Base-by-base conservation (phyloP, 1,140 invertebrate genomes). In the Heterodera schachtii region DNA sequence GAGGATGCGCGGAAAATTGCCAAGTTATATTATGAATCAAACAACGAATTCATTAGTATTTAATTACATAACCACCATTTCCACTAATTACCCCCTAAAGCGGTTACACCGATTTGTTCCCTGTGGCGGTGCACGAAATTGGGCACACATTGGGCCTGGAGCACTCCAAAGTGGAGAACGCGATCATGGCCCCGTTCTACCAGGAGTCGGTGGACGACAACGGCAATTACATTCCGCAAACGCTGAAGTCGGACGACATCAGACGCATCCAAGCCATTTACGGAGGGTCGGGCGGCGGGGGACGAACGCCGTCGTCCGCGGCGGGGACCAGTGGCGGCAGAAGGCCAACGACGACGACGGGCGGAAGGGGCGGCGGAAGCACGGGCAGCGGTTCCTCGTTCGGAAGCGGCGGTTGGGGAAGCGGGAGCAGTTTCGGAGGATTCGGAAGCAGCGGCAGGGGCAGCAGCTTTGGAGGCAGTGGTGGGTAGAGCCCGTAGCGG, bases 111-210 rank as follows among this genome's bases (percentile, higher is more conserved):
- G 89, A 88, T 75, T n/a, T 88, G 13, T 83, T 81, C 41, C 87
- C 89, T n/a, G 89, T 89, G 41, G 87, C 87, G 3, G 88, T 89
- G 70, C 87, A 89, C 70, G 87, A 89, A 71, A 86, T 82, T 31
- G 86, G 86, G 11, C 86, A 87, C 69, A 87, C 86, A 13, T 64
- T 87, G 41, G 86, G 87, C 3, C 74, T 89, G 41, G 52, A 71
- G 44, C 87, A 89, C 77, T 85, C 87, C 1, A 73, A 87, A 57
- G 82, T 85, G 41, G 87, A 89, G 70, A 80, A 84, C 19, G 84
- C 89, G 3, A 89, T 89, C n/a, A 89, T 89, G 87, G 87, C 87
- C 8, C 87, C 87, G 3, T 89, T 89, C 75, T 89, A 89, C 75
- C 87, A 89, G n/a, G 82, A 84, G 75, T 85, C 84, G 44, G 81